Conservation (phyloP, 2,113 vertebrate genomes). For the Crocuta crocuta region DNA sequence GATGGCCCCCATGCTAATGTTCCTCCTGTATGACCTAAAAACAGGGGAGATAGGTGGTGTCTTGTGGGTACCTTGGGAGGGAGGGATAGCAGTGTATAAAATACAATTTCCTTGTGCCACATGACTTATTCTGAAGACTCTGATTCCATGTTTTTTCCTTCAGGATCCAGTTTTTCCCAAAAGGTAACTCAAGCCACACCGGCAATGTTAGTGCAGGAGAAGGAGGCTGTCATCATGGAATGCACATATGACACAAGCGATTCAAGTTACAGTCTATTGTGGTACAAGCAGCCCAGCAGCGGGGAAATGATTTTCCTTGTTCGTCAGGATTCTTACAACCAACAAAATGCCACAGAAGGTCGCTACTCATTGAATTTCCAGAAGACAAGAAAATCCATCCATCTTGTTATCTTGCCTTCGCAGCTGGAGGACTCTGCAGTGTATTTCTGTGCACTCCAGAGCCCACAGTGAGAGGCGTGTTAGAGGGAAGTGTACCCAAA, state of each 20-base stretch:
- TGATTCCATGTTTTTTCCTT: background rate
- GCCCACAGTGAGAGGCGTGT: background rate
- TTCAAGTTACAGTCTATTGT: background rate
- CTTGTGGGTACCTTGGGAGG: background rate
- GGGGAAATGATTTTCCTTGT: background rate
- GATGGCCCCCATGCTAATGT: background rate
- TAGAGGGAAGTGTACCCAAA: background rate
- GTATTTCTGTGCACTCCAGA: conserved; percentile 44
- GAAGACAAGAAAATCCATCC: background rate
- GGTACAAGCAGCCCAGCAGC: conserved; percentile 36
- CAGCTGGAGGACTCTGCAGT: background rate
- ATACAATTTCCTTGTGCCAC: background rate
- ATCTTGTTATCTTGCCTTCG: background rate
- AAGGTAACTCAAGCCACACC: conserved; percentile 30
- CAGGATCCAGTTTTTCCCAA: background rate
- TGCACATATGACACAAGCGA: background rate
- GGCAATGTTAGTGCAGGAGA: background rate
- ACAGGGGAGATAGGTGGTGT: background rate
- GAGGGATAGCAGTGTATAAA: background rate
- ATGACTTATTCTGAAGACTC: background rate
- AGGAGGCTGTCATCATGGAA: background rate
- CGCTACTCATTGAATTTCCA: conserved; percentile 7
- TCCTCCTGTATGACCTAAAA: background rate
- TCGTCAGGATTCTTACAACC: background rate
- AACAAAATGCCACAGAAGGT: background rate